phyloP scores from a whole-genome alignment of 2,797 vertebrate genomes.

The Ataeniobius toweri region DNA sequence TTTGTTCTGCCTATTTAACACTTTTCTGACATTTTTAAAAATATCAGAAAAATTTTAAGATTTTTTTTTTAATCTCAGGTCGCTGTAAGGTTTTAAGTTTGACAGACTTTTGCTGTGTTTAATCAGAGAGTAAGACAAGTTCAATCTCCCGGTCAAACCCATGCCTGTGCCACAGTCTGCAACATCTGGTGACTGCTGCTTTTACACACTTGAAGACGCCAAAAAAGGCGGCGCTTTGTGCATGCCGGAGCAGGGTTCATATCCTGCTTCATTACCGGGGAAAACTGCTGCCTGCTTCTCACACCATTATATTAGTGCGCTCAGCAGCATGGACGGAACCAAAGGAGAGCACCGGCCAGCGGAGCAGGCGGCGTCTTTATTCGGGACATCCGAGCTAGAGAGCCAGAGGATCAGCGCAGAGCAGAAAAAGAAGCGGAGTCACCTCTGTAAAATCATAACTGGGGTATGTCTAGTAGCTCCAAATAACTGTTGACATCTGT shows the following conservation, averaged over 20 bases:
- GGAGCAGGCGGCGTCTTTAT: conserved; percentile 60
- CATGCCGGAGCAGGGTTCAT: conserved; percentile 9
- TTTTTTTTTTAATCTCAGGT: neutral
- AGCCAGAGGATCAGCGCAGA: conserved; percentile 36
- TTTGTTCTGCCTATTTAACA: neutral
- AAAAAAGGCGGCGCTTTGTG: conserved; percentile 62
- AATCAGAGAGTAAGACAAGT: neutral
- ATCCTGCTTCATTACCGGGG: neutral
- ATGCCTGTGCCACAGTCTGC: neutral
- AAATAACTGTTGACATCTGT: neutral
- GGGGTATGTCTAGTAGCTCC: conserved; percentile 64
- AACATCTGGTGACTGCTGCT: neutral
- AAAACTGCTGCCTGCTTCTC: conserved; percentile 7
- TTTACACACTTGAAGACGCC: conserved; percentile 34
- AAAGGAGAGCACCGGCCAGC: conserved; percentile 60
- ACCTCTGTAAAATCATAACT: conserved; percentile 53
- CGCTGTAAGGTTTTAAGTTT: neutral
- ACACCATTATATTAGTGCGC: conserved; percentile 7
- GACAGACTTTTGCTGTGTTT: neutral
- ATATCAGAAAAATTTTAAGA: neutral
- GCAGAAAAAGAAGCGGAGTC: conserved; percentile 37
- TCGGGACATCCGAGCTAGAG: conserved; percentile 61
- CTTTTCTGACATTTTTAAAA: neutral
- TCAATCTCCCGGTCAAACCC: conserved; percentile 5
- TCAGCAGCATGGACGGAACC: conserved; percentile 57